These are phyloP conservation scores for Andricus grossulariae DNA, from an alignment of 1,140 invertebrate species.

Conservation along the genomic window DNA sequence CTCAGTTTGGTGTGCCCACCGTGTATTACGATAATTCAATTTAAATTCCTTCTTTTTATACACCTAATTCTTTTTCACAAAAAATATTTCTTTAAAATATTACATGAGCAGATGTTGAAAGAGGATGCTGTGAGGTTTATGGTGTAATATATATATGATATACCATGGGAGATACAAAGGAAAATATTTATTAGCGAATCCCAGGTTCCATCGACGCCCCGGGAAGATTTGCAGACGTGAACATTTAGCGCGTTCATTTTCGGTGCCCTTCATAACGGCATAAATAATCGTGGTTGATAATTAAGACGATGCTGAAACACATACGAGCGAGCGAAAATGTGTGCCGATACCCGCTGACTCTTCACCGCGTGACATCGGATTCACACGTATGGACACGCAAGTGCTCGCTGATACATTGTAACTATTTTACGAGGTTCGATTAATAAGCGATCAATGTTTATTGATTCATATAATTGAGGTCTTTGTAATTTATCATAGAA, in stretches of 20 bases:
- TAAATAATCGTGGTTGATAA: constrained; percentile 65
- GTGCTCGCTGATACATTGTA: neutral
- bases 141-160: neutral
- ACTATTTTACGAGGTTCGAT: neutral
- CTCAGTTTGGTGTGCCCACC: no score
- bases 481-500: no score
- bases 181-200: constrained; percentile 18
- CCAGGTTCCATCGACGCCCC: constrained; percentile 13
- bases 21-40: no score
- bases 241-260: constrained; percentile 28
- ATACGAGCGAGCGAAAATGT: constrained; percentile 51
- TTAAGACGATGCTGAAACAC: constrained; percentile 62
- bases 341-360: constrained; percentile 60
- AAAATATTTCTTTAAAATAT: neutral
- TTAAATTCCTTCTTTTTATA: no score
- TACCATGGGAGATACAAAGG: constrained; percentile 1
- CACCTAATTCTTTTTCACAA: no score
- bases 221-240: constrained; percentile 18
- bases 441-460: constrained; percentile 3
- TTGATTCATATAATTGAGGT: no score
- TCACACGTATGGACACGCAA: constrained; percentile 63
- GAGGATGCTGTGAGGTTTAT: neutral
- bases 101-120: neutral
- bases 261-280: constrained; percentile 34
- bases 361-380: constrained; percentile 61